Conservation (phyloP, 2,797 vertebrate species). For the Anisognathus igniventris region DNA sequence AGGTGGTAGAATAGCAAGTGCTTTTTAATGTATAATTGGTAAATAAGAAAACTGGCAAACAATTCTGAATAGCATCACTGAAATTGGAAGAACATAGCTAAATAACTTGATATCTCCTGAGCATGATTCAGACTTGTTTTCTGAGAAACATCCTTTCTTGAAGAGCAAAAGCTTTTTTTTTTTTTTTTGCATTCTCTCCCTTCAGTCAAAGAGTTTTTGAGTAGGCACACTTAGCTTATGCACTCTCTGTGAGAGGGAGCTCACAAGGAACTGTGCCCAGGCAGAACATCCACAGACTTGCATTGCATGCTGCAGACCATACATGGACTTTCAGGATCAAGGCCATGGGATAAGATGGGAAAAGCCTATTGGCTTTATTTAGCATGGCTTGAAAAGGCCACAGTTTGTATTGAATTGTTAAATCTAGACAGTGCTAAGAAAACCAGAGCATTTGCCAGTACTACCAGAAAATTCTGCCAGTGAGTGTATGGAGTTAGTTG, state of each 20-base stretch:
- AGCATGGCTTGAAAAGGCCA: constrained; percentile 40
- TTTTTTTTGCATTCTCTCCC: neutral
- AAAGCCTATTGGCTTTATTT: constrained; percentile 42
- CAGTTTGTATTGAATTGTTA: constrained; percentile 28
- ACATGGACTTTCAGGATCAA: constrained; percentile 42
- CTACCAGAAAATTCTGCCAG: constrained; percentile 52
- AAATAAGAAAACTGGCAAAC: neutral
- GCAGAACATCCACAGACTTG: neutral
- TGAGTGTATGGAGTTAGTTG: constrained; percentile 13
- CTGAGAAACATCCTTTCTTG: neutral
- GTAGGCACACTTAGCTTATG: neutral
- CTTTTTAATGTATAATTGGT: neutral
- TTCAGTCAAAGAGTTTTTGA: neutral
- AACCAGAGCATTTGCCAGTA: constrained; percentile 24
- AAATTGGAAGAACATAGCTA: neutral
- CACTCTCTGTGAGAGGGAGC: neutral
- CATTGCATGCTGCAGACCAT: constrained; percentile 19
- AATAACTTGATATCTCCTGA: neutral
- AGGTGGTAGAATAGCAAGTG: neutral
- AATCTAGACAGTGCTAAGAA: constrained; percentile 41
- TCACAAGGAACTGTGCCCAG: neutral
- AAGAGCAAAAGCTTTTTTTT: neutral
- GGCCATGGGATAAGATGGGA: constrained; percentile 7
- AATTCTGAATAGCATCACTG: neutral
- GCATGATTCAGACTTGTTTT: neutral